Conservation (phyloP, 92 coral and sea anemone species). For the Bergia sp. region DNA sequence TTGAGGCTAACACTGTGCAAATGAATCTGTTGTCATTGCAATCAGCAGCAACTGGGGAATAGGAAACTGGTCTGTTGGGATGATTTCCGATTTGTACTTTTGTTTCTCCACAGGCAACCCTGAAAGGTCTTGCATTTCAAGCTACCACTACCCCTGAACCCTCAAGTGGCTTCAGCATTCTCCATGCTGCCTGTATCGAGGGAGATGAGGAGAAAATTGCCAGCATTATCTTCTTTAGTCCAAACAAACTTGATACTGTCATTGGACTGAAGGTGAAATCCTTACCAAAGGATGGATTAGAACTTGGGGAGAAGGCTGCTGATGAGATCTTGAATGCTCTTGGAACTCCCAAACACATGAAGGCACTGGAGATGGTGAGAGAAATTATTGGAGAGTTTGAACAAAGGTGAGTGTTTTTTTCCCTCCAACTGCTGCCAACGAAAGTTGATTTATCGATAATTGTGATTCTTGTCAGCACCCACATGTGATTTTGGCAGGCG, state of each 20-base stretch:
- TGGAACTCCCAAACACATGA: neutral
- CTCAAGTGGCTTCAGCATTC: constrained; percentile 26
- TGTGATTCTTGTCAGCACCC: no score
- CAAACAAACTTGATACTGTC: constrained; percentile 28
- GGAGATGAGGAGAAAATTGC: constrained; percentile 36
- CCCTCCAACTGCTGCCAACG: no score
- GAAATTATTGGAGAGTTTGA: constrained; percentile 16
- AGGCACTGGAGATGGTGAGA: constrained; percentile 9
- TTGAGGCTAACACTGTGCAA: no score
- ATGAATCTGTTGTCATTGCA: no score
- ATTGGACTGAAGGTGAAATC: constrained; percentile 14
- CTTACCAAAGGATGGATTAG: neutral
- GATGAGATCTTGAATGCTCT: neutral
- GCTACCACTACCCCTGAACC: constrained; percentile 20
- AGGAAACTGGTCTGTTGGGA: no score
- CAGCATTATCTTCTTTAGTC: constrained; percentile 31
- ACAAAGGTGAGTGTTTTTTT: constrained; percentile 5
- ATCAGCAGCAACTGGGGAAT: no score
- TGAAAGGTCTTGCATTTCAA: constrained; percentile 25
- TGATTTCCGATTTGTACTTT: neutral
- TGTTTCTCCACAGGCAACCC: constrained; percentile 29
- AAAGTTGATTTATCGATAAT: no score
- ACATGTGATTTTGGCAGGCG: no score
- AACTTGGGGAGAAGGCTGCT: constrained; percentile 15
- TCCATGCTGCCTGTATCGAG: constrained; percentile 32